These are phyloP conservation scores for Anableps anableps DNA, from an alignment of 2,797 vertebrate genomes.

Conservation along the genomic window DNA sequence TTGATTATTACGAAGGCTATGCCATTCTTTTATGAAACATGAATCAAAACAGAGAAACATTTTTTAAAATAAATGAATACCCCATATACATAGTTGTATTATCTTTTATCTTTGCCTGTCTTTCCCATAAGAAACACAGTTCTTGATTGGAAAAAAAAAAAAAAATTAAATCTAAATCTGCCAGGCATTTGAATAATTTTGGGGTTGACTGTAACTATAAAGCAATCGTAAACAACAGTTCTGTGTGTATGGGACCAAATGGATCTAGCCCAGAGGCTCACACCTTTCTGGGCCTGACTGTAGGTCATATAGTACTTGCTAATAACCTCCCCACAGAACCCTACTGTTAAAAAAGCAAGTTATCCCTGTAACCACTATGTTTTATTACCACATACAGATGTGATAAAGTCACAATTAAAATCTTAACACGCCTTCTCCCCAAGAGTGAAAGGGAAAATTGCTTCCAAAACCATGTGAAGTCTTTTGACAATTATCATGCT, in stretches of 20 bases:
- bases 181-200: neutral
- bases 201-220: neutral
- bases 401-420: slow-evolving; percentile 9
- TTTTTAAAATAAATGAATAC: no score
- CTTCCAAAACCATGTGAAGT: neutral
- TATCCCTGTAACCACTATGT: neutral
- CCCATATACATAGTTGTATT: no score
- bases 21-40: no score
- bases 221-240: neutral
- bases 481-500: slow-evolving; percentile 1
- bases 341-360: neutral
- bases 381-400: neutral
- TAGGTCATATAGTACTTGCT: neutral
- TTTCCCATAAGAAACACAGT: no score
- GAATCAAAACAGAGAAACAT: no score
- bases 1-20: no score
- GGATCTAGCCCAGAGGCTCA: neutral
- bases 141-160: no score
- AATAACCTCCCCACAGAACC: neutral
- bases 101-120: no score
- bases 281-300: neutral
- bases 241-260: neutral
- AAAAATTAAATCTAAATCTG: neutral
- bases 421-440: neutral
- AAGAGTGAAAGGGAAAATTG: neutral